Evolutionary conservation across 2,888 invertebrate species (phyloP).

Genomic region (Eupithecia subfuscata): DNA sequence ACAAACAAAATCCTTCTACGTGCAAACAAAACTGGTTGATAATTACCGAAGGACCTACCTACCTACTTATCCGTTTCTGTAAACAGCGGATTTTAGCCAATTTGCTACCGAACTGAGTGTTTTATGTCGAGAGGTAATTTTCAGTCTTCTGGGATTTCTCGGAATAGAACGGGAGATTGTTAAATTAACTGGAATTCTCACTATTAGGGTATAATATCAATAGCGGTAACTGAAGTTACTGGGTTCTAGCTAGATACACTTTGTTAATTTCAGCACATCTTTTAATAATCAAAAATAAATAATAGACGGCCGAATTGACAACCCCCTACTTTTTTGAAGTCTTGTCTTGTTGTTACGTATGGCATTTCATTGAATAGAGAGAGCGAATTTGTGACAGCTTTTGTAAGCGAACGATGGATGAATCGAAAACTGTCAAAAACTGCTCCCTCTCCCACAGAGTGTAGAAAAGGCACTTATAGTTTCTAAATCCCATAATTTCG

Average conservation of each 20-base stretch:
- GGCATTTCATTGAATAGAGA: neutral
- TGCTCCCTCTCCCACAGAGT: too few relatives aligned
- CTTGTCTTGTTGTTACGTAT: too few relatives aligned
- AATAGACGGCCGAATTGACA: neutral
- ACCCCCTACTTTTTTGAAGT: neutral
- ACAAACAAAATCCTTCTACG: constrained; percentile 45
- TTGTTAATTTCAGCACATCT: neutral
- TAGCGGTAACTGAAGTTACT: neutral
- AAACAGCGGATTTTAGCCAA: constrained; percentile 49
- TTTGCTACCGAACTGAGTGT: constrained; percentile 43
- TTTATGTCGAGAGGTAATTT: constrained; percentile 25
- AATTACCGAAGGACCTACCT: constrained; percentile 52
- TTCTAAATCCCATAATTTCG: neutral
- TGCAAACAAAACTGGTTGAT: constrained; percentile 56
- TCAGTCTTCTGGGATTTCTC: constrained; percentile 16
- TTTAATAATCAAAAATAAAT: neutral
- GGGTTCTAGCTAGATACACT: neutral
- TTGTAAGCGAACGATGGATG: neutral
- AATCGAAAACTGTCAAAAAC: neutral
- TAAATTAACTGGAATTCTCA: neutral
- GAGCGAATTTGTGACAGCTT: neutral
- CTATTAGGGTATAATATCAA: neutral
- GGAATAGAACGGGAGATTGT: neutral
- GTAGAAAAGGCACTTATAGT: neutral
- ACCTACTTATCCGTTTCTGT: constrained; percentile 55